These are phyloP conservation scores for Enteromius trimaculatus DNA, from an alignment of 2,797 vertebrate genomes.

Conservation along the genomic window DNA sequence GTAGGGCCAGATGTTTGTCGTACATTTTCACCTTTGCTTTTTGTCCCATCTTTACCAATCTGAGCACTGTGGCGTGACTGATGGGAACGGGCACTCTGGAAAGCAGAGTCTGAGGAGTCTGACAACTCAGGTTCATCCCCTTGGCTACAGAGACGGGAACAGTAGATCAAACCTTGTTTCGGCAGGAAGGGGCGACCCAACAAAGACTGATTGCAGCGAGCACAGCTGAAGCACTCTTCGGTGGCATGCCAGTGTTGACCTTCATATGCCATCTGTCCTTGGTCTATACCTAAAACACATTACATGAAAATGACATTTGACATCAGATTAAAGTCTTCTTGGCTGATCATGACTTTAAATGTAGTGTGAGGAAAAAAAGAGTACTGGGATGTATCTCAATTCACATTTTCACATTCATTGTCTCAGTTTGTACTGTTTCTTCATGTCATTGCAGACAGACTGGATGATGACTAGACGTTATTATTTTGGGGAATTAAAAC, in stretches of 20 bases:
- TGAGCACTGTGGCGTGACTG: constrained; percentile 94
- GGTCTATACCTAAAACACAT: constrained; percentile 87
- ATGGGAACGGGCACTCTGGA: constrained; percentile 93
- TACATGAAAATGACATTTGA: background rate
- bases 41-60: constrained; percentile 87
- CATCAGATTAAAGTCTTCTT: background rate
- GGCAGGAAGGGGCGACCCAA: constrained; percentile 95
- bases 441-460: background rate
- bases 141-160: constrained; percentile 92
- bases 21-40: constrained; percentile 77
- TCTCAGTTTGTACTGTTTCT: background rate
- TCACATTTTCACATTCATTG: background rate
- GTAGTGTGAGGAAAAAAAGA: background rate
- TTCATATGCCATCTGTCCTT: constrained; percentile 98
- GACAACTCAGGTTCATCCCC: constrained; percentile 95
- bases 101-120: constrained; percentile 95
- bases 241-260: constrained; percentile 99
- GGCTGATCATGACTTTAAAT: background rate
- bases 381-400: background rate
- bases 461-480: background rate
- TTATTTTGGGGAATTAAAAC: no score
- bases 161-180: constrained; percentile 98
- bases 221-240: constrained; percentile 96
- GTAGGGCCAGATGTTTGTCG: constrained; percentile 78
- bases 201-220: constrained; percentile 93